Base-by-base conservation (phyloP, 2,113 vertebrate genomes). In the Stegostoma tigrinum region DNA sequence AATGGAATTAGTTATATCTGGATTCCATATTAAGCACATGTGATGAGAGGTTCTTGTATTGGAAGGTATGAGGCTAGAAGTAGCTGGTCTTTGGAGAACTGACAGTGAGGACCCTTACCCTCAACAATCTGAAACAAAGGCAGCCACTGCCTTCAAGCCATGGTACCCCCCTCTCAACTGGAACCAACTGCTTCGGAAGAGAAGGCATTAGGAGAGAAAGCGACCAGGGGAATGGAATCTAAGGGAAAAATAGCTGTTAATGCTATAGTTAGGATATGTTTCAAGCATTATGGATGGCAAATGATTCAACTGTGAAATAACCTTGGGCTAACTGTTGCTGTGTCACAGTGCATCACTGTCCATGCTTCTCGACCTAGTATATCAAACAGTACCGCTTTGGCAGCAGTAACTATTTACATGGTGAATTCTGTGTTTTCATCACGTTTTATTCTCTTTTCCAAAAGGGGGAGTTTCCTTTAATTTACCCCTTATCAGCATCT, bases 401-500 rank as follows among this genome's bases (percentile, higher is more conserved):
- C 67, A 48, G 19, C 27, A 70, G 34, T 30, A 72, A 90, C 34
- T 61, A 24, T 30, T 90, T 90, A 34, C 52, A 15, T 64, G 94
- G 94, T 0, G 24, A 75, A 95, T 72, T 52, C 68, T 72, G 10
- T 72, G 94, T 42, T 95, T 72, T 70, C 1, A 67, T 30, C 19
- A 48, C 0, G 14, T 45, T 94, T 21, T 42, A 45, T 10, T n/a
- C 67, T 34, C 55, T 94, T 94, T 67, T 61, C 66, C 23, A 19
- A 17, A 94, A 94, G 27, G 67, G 67, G 38, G 93, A 70, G 66
- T 94, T 42, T 95, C 14, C 67, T 17, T 72, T 95, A 45, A 72
- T 95, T 75, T 72, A 52, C 45, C 14, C 68, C 27, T 95, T 95
- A 95, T 95, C 67, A 72, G 30, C 93, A 95, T 70, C 93, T 95